Base-by-base conservation (phyloP, 35 echinoderm and acorn worm genomes). In the Strongylocentrotus purpuratus region DNA sequence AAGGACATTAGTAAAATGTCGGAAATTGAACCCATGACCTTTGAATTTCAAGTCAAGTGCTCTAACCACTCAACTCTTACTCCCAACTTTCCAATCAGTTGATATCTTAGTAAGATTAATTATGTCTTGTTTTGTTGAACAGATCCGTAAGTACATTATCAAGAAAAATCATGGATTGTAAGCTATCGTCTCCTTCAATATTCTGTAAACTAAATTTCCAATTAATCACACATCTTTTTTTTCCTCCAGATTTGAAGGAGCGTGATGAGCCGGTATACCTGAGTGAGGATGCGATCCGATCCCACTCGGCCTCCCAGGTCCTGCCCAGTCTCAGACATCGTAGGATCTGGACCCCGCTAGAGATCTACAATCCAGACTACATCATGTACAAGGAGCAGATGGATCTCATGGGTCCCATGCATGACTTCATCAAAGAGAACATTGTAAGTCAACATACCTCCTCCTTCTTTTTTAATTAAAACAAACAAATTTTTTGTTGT, bases 291-390 rank as follows among this genome's bases (percentile, higher is more conserved):
- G 94, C 28, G 7, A 85, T 88, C 28, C 33, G 95, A n/a, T 96
- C 92, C 41, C 95, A 96, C 48, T 95, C 96, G 0, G 61, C 94
- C 48, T 94, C 96, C 50, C 95, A 88, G 92, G 92, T 47, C 78
- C 94, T 31, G 28, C 61, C 85, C 58, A 95, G 86, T 15, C 91
- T 94, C 61, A 95, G 94, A 31, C 97, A 86, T 48, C 94, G 90
- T 48, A 96, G 94, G 46, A 87, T 96, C 58, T 96, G 97, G 94
- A 96, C 97, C 18, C 98, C 98, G 9, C 61, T 99, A 47, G 96
- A 99, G 33, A 96, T 97, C 86, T 98, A 98, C 65, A 98, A 98
- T 95, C 85, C 93, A 41, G 96, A 96, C 35, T 98, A 99, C 88
- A 33, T 96, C 28, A 93, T 92, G 31, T 97, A 95, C 22, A 45